Evolutionary conservation across 2,797 vertebrate genomes (phyloP).

Genomic region (Oryzias dopingdopingensis): DNA sequence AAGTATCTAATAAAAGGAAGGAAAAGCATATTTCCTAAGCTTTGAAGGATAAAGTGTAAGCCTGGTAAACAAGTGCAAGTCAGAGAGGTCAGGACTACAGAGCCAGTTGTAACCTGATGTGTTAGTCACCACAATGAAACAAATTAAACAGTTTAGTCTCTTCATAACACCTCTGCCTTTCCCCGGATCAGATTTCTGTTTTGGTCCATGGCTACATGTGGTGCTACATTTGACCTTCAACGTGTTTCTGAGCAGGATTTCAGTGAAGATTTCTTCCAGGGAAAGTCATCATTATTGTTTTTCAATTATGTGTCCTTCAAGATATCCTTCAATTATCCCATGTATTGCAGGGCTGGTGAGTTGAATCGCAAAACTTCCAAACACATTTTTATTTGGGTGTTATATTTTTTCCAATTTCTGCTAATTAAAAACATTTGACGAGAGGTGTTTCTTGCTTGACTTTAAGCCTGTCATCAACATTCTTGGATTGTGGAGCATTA

Average conservation of each 20-base stretch:
- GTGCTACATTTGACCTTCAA: slow-evolving; percentile 25
- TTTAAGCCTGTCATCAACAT: slow-evolving; percentile 12
- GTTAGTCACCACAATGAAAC: slow-evolving; percentile 5
- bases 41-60: not conserved
- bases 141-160: slow-evolving; percentile 30
- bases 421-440: not conserved
- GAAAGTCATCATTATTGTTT: not conserved
- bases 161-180: slow-evolving; percentile 32
- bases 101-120: slow-evolving; percentile 35
- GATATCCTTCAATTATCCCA: not conserved
- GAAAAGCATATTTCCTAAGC: no score
- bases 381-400: not conserved
- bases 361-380: not conserved
- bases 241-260: slow-evolving; percentile 9
- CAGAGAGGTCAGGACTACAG: slow-evolving; percentile 16
- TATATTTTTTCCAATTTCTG: not conserved
- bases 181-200: slow-evolving; percentile 42
- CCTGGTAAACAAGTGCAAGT: slow-evolving; percentile 11
- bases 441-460: slow-evolving; percentile 9
- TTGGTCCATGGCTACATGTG: slow-evolving; percentile 27
- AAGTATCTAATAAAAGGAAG: no score
- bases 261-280: not conserved
- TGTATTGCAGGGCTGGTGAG: not conserved
- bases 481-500: slow-evolving; percentile 38
- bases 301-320: no score